A percentile compares a stretch with the other conserved stretches of the same genome.
These are phyloP conservation scores for Diacarnus erythraeanus DNA, from an alignment of 37 sponge, comb jelly and placozoan genomes.

Conservation along the genomic window DNA sequence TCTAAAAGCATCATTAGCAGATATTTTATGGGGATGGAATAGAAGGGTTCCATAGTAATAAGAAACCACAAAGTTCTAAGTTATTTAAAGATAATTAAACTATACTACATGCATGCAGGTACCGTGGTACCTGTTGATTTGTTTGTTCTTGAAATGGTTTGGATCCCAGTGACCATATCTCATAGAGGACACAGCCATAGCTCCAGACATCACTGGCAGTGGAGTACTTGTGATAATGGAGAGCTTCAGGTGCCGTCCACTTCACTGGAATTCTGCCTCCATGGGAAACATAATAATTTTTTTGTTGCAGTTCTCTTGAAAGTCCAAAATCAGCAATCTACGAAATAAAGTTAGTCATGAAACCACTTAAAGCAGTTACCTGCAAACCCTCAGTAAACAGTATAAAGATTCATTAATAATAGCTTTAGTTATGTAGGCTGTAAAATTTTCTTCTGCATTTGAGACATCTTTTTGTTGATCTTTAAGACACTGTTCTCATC, in stretches of 20 bases:
- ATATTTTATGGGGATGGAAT: too few relatives aligned
- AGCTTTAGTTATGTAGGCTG: not conserved
- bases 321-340: slow-evolving; percentile 21
- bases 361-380: not conserved
- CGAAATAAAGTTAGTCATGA: not conserved
- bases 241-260: slow-evolving; percentile 12
- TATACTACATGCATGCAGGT: not conserved
- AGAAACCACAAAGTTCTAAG: too few relatives aligned
- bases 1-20: too few relatives aligned
- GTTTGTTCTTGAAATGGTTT: not conserved
- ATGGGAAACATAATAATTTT: slow-evolving; percentile 2
- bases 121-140: not conserved
- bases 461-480: not conserved
- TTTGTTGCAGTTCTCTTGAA: not conserved
- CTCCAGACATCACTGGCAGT: slow-evolving; percentile 16
- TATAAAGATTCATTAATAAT: not conserved
- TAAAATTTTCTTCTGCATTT: not conserved
- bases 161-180: slow-evolving; percentile 7
- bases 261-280: slow-evolving; percentile 9
- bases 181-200: slow-evolving; percentile 16
- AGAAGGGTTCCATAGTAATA: too few relatives aligned
- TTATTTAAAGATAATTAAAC: too few relatives aligned
- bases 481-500: too few relatives aligned
- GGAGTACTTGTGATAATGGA: slow-evolving; percentile 12
- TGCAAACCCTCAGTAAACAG: not conserved